Evolutionary conservation across 2,797 vertebrate genomes (phyloP).

Genomic region (Coranthus polyacanthus): DNA sequence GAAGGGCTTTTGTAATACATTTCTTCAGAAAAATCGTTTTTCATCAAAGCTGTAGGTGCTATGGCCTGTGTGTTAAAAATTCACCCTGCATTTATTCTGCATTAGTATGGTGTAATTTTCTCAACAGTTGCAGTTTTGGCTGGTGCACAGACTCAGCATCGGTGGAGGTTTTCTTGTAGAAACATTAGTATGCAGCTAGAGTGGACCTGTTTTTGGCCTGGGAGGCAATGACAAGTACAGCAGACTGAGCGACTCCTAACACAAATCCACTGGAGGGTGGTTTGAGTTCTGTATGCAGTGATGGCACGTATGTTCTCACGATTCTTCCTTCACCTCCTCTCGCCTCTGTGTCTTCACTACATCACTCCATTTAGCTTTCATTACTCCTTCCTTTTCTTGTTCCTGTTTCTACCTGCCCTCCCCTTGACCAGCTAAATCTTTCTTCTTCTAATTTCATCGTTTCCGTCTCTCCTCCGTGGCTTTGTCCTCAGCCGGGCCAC

Average conservation of each 20-base stretch:
- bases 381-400: background rate
- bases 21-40: too few relatives aligned
- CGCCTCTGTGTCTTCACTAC: background rate
- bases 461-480: background rate
- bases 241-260: background rate
- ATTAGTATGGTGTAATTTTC: too few relatives aligned
- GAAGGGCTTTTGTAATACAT: too few relatives aligned
- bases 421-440: constrained; percentile 26
- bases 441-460: constrained; percentile 17
- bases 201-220: constrained; percentile 4
- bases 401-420: constrained; percentile 5
- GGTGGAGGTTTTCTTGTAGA: background rate
- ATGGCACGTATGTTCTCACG: background rate
- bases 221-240: background rate
- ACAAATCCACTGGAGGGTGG: too few relatives aligned
- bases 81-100: too few relatives aligned
- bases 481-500: background rate
- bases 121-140: background rate
- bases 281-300: background rate
- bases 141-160: background rate
- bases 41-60: too few relatives aligned
- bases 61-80: background rate
- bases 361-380: constrained; percentile 15
- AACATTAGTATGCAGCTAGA: constrained; percentile 17
- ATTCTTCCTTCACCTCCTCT: constrained; percentile 15